Evolutionary conservation across 2,888 invertebrate species (phyloP).

Genomic region (Troides oblongomaculatus): DNA sequence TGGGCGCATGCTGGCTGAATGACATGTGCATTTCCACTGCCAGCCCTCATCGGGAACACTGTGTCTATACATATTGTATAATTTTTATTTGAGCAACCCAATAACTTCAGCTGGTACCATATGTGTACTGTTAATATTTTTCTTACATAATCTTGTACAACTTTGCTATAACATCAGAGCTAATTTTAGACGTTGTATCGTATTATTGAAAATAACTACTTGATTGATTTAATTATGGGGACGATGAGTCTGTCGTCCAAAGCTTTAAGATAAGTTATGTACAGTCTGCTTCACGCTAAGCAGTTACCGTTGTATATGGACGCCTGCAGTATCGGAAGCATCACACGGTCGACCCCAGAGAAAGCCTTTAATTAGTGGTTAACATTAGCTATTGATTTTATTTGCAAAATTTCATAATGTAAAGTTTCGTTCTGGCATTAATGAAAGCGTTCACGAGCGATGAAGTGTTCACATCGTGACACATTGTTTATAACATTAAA

Average conservation of each 20-base stretch:
- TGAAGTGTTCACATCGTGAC: background rate
- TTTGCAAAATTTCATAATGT: background rate
- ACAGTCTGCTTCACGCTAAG: too few species aligned
- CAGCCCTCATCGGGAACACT: slow-evolving; percentile 44
- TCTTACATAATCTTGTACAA: slow-evolving; percentile 33
- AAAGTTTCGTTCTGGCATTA: too few species aligned
- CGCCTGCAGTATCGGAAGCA: too few species aligned
- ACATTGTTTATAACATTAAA: background rate
- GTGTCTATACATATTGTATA: slow-evolving; percentile 18
- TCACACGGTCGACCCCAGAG: too few species aligned
- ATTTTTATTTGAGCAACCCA: slow-evolving; percentile 19
- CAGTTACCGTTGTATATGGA: too few species aligned
- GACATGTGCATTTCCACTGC: slow-evolving; percentile 39
- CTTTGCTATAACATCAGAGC: slow-evolving; percentile 10
- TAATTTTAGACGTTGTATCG: slow-evolving; percentile 6
- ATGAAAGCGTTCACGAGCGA: too few species aligned
- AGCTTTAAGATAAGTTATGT: slow-evolving; percentile 71
- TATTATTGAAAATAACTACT: slow-evolving; percentile 14
- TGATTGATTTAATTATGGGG: slow-evolving; percentile 2
- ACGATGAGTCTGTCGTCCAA: slow-evolving; percentile 37
- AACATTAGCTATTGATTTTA: background rate
- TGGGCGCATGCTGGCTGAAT: background rate
- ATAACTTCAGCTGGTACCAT: slow-evolving; percentile 31
- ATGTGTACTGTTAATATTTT: slow-evolving; percentile 32
- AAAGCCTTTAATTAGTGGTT: background rate